phyloP scores from a whole-genome alignment of 1,140 invertebrate species.

The Hydropsyche tenuis region DNA sequence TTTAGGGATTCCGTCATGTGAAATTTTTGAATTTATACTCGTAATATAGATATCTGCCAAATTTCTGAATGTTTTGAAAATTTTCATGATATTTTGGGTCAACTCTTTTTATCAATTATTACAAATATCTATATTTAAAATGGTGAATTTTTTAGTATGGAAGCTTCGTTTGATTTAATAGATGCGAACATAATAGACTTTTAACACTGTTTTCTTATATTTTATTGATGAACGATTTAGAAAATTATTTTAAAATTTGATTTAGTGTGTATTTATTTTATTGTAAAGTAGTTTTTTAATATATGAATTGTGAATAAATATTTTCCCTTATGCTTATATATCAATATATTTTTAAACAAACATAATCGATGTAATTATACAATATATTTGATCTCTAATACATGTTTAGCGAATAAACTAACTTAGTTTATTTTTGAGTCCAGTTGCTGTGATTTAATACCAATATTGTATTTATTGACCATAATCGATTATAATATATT shows the following conservation, averaged over 20 bases:
- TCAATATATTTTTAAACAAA: not conserved
- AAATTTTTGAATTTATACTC: not conserved
- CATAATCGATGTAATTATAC: not conserved
- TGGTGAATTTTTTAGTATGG: too few species aligned
- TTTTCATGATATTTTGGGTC: too few species aligned
- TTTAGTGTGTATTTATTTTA: not conserved
- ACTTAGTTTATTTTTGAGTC: slow-evolving; percentile 26
- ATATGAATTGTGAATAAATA: not conserved
- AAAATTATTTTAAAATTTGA: too few species aligned
- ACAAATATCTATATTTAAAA: too few species aligned
- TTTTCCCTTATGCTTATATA: not conserved
- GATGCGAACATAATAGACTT: too few species aligned
- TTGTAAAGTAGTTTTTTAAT: not conserved
- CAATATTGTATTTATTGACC: slow-evolving; percentile 24
- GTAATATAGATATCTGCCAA: too few species aligned
- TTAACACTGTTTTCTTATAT: too few species aligned
- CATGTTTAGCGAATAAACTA: too few species aligned
- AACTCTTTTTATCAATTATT: too few species aligned
- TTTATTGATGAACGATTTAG: too few species aligned
- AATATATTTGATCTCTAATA: not conserved
- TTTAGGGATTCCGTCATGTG: not conserved
- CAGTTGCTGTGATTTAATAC: slow-evolving; percentile 33
- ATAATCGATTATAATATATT: not conserved
- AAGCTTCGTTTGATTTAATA: too few species aligned
- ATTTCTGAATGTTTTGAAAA: too few species aligned